These are phyloP conservation scores for Horisme vitalbata DNA, from an alignment of 2,888 invertebrate genomes.

Conservation along the genomic window DNA sequence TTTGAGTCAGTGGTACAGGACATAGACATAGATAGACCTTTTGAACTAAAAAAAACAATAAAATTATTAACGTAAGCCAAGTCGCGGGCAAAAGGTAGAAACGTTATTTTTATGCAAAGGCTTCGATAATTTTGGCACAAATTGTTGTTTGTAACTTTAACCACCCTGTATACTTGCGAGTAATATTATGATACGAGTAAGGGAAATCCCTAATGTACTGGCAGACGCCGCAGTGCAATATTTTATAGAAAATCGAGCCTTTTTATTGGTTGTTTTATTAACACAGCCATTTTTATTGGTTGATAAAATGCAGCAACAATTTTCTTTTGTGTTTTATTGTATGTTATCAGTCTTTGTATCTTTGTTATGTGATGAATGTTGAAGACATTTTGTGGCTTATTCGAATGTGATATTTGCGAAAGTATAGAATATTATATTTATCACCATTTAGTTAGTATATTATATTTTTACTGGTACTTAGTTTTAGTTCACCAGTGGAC, in stretches of 20 bases:
- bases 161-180: slow-evolving; percentile 31
- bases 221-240: slow-evolving; percentile 43
- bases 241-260: slow-evolving; percentile 35
- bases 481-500: no score
- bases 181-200: slow-evolving; percentile 18
- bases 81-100: no score
- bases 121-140: neutral
- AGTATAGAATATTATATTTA: no score
- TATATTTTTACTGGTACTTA: no score
- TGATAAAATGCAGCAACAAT: no score
- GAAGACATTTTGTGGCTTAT: neutral
- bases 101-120: no score
- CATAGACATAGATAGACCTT: no score
- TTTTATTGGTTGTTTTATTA: slow-evolving; percentile 15
- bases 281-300: slow-evolving; percentile 15
- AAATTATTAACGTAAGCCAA: no score
- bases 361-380: neutral
- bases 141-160: neutral
- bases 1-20: no score
- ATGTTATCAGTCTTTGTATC: slow-evolving; percentile 5
- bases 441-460: no score
- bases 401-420: no score
- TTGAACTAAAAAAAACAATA: no score
- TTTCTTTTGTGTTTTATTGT: slow-evolving; percentile 18
- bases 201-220: slow-evolving; percentile 58